Evolutionary conservation across 2,888 invertebrate species (phyloP).

Genomic region (Venusia cambrica): DNA sequence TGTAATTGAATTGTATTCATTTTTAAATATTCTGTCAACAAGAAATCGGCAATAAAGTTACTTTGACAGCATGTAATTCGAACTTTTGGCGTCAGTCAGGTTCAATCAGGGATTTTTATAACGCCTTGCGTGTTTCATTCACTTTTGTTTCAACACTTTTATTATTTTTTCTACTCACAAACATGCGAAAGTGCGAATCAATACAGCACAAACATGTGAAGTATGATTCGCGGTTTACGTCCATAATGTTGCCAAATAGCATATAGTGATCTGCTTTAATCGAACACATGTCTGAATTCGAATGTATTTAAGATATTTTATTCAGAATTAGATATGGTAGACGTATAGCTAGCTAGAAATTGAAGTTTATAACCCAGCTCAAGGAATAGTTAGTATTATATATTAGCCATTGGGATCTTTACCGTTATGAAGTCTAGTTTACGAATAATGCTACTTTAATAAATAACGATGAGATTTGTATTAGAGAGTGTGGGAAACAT

Average conservation of each 20-base stretch:
- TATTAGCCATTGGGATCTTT: constrained; percentile 44
- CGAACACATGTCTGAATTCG: constrained; percentile 40
- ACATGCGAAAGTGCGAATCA: constrained; percentile 30
- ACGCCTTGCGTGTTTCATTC: too few relatives aligned
- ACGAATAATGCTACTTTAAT: constrained; percentile 29
- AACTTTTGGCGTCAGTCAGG: too few relatives aligned
- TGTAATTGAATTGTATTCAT: too few relatives aligned
- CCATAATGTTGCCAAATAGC: constrained; percentile 79
- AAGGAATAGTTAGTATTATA: constrained; percentile 44
- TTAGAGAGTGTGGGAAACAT: constrained; percentile 42
- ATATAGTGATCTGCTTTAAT: constrained; percentile 58
- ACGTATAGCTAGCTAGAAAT: constrained; percentile 36
- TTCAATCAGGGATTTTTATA: too few relatives aligned
- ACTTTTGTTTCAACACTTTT: constrained; percentile 46
- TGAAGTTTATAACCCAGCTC: constrained; percentile 29
- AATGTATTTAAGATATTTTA: constrained; percentile 43
- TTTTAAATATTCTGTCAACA: too few relatives aligned
- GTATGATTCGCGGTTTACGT: constrained; percentile 64
- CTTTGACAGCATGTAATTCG: too few relatives aligned
- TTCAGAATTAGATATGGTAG: constrained; percentile 42
- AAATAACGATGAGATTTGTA: constrained; percentile 36
- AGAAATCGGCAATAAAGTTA: too few relatives aligned
- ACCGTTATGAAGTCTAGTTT: constrained; percentile 38
- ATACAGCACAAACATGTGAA: constrained; percentile 56
- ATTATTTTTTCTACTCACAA: constrained; percentile 39